A percentile compares a stretch with the other conserved stretches of the same genome.
Evolutionary conservation across 2,797 vertebrate genomes (phyloP).

Genomic region (Florisuga fusca): DNA sequence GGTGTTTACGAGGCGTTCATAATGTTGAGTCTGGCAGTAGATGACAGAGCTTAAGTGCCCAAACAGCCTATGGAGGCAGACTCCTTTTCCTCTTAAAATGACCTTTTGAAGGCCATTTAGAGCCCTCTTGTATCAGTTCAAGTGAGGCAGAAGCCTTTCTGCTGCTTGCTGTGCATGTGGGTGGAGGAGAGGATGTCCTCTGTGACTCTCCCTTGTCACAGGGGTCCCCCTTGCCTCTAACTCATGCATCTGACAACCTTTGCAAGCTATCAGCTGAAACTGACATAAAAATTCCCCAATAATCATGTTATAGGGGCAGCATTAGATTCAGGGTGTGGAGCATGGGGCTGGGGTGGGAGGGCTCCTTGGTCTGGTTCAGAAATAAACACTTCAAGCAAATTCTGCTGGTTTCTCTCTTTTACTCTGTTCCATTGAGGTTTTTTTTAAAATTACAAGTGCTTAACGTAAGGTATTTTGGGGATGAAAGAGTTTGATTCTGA

Average conservation of each 20-base stretch:
- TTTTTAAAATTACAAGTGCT: neutral
- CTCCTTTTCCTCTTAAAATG: neutral
- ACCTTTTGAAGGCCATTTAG: neutral
- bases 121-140: neutral
- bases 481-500: neutral
- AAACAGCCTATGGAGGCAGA: neutral
- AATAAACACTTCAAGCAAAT: neutral
- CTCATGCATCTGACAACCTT: neutral
- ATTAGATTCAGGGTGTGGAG: neutral
- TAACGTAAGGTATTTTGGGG: neutral
- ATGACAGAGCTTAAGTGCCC: neutral
- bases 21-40: neutral
- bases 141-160: neutral
- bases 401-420: neutral
- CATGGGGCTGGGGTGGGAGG: neutral
- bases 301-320: neutral
- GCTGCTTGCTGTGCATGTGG: rapidly evolving
- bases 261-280: neutral
- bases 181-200: rapidly evolving
- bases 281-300: neutral
- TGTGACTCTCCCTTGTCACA: neutral
- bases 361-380: neutral
- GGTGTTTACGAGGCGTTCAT: neutral
- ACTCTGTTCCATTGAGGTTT: neutral
- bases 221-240: neutral